These are phyloP conservation scores for Scleropages formosus DNA, from an alignment of 2,797 vertebrate genomes.

Conservation along the genomic window DNA sequence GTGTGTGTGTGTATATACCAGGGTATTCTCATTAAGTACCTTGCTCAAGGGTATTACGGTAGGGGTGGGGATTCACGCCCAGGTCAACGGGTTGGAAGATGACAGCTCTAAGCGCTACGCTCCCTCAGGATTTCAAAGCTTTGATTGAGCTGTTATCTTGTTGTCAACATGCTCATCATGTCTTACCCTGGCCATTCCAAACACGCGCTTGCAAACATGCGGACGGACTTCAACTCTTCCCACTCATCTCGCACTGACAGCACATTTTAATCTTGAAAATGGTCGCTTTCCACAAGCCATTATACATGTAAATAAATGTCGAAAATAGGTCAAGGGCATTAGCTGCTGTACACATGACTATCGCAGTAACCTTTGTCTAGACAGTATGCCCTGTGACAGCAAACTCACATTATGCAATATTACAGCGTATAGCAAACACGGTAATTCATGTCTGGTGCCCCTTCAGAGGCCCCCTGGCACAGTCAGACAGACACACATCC, in stretches of 20 bases:
- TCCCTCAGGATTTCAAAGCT: too few relatives aligned
- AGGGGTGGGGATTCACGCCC: too few relatives aligned
- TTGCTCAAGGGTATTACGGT: too few relatives aligned
- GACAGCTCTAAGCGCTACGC: too few relatives aligned
- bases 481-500: background rate
- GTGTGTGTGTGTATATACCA: too few relatives aligned
- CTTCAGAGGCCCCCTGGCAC: background rate
- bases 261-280: too few relatives aligned
- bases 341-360: slow-evolving; percentile 23
- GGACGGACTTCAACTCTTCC: background rate
- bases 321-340: slow-evolving; percentile 34
- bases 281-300: too few relatives aligned
- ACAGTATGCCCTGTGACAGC: slow-evolving; percentile 13
- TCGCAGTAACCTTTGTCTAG: slow-evolving; percentile 39
- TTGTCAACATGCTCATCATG: background rate
- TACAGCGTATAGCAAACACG: slow-evolving; percentile 26
- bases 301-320: background rate
- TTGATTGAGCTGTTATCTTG: too few relatives aligned
- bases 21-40: too few relatives aligned
- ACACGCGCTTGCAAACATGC: background rate
- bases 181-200: slow-evolving; percentile 3
- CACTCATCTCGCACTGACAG: background rate
- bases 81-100: too few relatives aligned
- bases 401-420: slow-evolving; percentile 31
- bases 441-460: background rate